Base-by-base conservation (phyloP, 92 coral and sea anemone species). In the Palythoa caribaeorum region DNA sequence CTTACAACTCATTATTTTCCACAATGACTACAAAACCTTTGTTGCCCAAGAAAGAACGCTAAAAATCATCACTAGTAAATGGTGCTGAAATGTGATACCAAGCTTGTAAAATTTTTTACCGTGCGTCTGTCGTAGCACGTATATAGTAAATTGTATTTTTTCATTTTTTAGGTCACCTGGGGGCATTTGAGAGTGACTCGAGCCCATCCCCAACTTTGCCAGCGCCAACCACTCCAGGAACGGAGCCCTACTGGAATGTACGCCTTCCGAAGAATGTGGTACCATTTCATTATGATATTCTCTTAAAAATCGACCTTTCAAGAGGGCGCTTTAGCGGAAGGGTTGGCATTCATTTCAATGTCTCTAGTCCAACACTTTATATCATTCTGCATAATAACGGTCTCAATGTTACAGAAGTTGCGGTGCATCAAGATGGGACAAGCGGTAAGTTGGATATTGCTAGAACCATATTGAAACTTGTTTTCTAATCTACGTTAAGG, bases 241-340 rank as follows among this genome's bases (percentile, higher is more conserved):
- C 96, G 38, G 98, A 97, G 84, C 96, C 95, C 63, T 97, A 98
- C 93, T 96, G 98, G 94, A 88, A 89, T n/a, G 92, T 95, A 28
- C 95, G 99, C 38, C 92, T 97, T 10, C 99, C 99, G 28, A 83
- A 87, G 37, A 83, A 89, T 88, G 84, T 97, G 47, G 76, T 83
- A 11, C 99, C 99, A 0, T 78, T 73, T 13, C 99, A 97, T 72
- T 97, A 97, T 78, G 92, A 93, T 19, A 94, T 97, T 47, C 54
- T 68, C 17, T 76, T 97, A 40, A 68, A 87, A 39, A 93, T 93
- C n/a, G 90, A 92, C 87, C 89, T 97, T 5, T 68, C 92, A 28
- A 88, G 76, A 19, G 83, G 83, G 6, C 87, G 91, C 50, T 97
- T 93, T 78, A 71, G 76, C 74, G 99, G 99, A 52, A 87, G 57